Conservation (phyloP, 2,888 invertebrate species). For the Gryllus longicercus region DNA sequence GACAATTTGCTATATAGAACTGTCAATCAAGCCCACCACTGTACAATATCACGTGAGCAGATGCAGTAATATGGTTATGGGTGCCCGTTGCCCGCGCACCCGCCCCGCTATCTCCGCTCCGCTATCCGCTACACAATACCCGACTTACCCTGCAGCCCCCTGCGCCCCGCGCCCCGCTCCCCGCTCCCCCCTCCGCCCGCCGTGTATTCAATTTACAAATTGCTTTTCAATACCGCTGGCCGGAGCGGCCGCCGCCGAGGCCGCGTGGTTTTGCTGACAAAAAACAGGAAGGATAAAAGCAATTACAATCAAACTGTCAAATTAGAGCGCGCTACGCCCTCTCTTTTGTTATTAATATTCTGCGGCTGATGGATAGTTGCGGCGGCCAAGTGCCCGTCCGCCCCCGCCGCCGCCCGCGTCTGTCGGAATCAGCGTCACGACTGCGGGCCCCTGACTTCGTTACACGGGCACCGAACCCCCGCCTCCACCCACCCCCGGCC, state of each 20-base stretch:
- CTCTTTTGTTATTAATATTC: constrained; percentile 26
- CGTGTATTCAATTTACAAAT: constrained; percentile 38
- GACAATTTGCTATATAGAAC: constrained; percentile 23
- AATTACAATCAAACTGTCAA: constrained; percentile 34
- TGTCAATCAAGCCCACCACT: constrained; percentile 21
- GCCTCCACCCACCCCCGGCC: not conserved
- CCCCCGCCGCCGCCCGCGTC: constrained; percentile 20
- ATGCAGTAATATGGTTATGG: constrained; percentile 10
- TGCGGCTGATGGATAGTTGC: constrained; percentile 24
- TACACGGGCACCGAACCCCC: not conserved
- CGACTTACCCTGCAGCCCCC: not conserved
- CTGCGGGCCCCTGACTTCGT: not conserved
- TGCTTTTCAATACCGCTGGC: constrained; percentile 38
- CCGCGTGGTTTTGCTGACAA: constrained; percentile 25
- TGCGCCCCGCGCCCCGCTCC: not conserved
- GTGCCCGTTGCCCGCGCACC: constrained; percentile 11
- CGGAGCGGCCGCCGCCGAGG: not conserved
- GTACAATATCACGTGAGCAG: constrained; percentile 1
- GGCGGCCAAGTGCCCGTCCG: not conserved
- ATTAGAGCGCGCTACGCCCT: constrained; percentile 28
- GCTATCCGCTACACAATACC: not conserved
- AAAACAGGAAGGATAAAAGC: constrained; percentile 22
- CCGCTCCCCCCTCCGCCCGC: constrained; percentile 3
- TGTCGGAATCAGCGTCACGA: not conserved
- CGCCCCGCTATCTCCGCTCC: constrained; percentile 18